A percentile compares a stretch with the other conserved stretches of the same genome.
Conservation (phyloP, 2,797 vertebrate genomes). For the Esox lucius region DNA sequence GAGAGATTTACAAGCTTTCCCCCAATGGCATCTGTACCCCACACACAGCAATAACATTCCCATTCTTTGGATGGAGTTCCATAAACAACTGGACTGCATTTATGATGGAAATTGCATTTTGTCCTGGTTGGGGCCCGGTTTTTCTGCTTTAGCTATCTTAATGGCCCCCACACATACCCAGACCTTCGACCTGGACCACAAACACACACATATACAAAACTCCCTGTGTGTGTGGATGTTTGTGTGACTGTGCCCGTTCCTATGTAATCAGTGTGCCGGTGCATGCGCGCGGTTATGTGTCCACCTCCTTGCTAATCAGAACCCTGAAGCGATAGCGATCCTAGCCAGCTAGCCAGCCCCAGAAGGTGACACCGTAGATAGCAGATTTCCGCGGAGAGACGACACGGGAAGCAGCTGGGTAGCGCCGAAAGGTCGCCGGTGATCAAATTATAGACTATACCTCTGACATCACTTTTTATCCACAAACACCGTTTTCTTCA, state of each 20-base stretch:
- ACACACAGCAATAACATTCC: no score
- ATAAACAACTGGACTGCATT: no score
- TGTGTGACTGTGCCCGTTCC: background rate
- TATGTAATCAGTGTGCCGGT: background rate
- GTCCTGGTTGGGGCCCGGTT: no score
- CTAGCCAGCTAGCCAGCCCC: conserved; percentile 21
- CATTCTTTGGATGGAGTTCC: no score
- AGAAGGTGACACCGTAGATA: conserved; percentile 23
- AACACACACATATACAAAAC: no score
- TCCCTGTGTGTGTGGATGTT: background rate
- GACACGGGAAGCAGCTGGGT: conserved; percentile 35
- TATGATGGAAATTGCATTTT: no score
- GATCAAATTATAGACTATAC: conserved; percentile 62
- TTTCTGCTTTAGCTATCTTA: no score
- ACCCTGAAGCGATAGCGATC: conserved; percentile 44
- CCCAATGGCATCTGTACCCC: no score
- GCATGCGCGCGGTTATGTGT: conserved; percentile 1
- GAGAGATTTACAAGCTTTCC: no score
- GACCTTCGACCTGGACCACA: no score
- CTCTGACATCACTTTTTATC: conserved; percentile 54
- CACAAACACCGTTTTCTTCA: conserved; percentile 50
- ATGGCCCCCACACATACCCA: no score
- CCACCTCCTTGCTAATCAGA: conserved; percentile 11
- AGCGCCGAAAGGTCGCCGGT: conserved; percentile 68
- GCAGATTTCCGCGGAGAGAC: no score